Conservation (phyloP, 2,888 invertebrate species). For the Schrankia costaestrigalis region DNA sequence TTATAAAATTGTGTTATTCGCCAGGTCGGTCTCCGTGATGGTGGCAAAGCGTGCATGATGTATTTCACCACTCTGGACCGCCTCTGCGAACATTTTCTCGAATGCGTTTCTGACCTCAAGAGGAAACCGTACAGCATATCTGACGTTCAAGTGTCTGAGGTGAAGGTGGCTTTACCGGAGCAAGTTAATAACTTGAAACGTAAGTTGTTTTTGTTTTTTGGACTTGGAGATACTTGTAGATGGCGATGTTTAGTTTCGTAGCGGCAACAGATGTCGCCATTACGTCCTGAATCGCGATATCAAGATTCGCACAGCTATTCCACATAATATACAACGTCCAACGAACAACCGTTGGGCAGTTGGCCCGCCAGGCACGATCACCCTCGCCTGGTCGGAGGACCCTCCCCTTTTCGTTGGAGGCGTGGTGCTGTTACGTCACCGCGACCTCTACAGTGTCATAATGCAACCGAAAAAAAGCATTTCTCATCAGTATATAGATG, state of each 20-base stretch:
- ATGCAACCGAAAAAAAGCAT: too few species aligned
- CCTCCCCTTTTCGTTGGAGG: too few species aligned
- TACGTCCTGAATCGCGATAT: too few species aligned
- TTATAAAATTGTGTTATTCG: background rate
- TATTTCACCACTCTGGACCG: constrained; percentile 47
- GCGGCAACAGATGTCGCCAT: background rate
- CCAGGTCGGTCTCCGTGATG: constrained; percentile 63
- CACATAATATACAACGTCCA: too few species aligned
- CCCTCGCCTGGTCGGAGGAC: too few species aligned
- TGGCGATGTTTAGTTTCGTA: background rate
- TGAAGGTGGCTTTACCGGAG: constrained; percentile 54
- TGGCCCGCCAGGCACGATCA: too few species aligned
- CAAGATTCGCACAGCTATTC: too few species aligned
- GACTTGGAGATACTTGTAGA: background rate
- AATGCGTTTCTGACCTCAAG: constrained; percentile 46
- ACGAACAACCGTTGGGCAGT: too few species aligned
- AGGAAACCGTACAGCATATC: constrained; percentile 67
- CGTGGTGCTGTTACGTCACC: too few species aligned
- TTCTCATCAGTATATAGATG: too few species aligned
- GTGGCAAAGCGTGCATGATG: constrained; percentile 64
- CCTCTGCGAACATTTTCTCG: constrained; percentile 63
- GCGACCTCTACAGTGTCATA: too few species aligned
- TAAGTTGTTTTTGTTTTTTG: constrained; percentile 33
- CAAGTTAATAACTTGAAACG: constrained; percentile 64
- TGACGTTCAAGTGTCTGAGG: constrained; percentile 51